phyloP scores from a whole-genome alignment of 1,140 invertebrate species.

The Hirudo medicinalis region DNA sequence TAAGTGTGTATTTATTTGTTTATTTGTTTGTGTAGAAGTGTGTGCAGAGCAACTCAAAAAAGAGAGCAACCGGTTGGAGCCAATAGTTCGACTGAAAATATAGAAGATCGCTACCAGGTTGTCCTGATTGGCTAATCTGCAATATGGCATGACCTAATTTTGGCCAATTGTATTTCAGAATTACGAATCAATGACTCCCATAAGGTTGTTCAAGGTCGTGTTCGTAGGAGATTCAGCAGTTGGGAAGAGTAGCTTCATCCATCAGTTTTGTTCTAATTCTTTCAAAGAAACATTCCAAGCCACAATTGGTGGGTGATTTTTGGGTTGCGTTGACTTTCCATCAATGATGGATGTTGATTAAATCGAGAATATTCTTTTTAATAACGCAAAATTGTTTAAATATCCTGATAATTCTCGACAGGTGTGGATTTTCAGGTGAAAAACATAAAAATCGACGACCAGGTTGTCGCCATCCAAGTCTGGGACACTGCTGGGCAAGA shows the following conservation, averaged over 20 bases:
- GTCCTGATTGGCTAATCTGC: too few relatives aligned
- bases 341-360: conserved; percentile 45
- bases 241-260: conserved; percentile 50
- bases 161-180: neutral
- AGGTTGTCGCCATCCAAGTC: conserved; percentile 46
- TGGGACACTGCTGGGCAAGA: conserved; percentile 53
- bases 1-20: neutral
- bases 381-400: too few relatives aligned
- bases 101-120: neutral
- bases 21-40: neutral
- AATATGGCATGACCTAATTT: too few relatives aligned
- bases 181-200: conserved; percentile 27
- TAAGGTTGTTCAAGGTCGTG: conserved; percentile 50
- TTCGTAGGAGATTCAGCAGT: conserved; percentile 51
- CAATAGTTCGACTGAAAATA: neutral
- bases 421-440: conserved; percentile 51
- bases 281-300: conserved; percentile 46
- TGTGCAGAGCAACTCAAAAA: neutral
- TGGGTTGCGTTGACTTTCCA: conserved; percentile 30
- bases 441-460: conserved; percentile 40
- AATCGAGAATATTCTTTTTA: neutral
- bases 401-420: conserved; percentile 18
- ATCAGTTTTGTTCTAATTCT: conserved; percentile 46
- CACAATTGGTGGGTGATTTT: conserved; percentile 43
- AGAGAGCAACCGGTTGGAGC: neutral